A percentile compares a stretch with the other conserved stretches of the same genome.
These are phyloP conservation scores for Parasteatoda tepidariorum DNA, from an alignment of 1,140 invertebrate species.

Conservation along the genomic window DNA sequence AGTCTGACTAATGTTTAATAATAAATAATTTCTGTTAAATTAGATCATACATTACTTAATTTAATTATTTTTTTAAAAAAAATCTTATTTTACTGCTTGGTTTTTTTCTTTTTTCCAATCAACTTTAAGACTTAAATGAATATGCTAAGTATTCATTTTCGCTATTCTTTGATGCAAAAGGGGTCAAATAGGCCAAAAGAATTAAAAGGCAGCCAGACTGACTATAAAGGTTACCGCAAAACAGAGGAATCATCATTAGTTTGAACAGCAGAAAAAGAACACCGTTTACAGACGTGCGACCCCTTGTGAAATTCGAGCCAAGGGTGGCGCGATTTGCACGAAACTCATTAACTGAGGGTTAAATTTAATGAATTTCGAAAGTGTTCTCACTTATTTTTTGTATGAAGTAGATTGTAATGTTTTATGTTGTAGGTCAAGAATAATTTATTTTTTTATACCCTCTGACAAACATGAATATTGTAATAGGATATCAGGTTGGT, in stretches of 20 bases:
- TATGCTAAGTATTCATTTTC: slow-evolving; percentile 20
- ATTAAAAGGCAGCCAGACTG: slow-evolving; percentile 29
- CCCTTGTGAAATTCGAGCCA: slow-evolving; percentile 29
- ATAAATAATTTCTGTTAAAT: too few species aligned
- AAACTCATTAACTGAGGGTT: slow-evolving; percentile 50
- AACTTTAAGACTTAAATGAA: slow-evolving; percentile 15
- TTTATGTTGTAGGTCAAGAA: slow-evolving; percentile 13
- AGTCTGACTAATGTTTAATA: too few species aligned
- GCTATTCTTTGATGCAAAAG: not conserved
- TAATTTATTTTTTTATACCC: not conserved
- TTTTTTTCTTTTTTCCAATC: too few species aligned
- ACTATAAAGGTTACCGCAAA: slow-evolving; percentile 2
- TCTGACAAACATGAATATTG: not conserved
- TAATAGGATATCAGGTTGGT: not conserved
- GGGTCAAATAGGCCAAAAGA: slow-evolving; percentile 34
- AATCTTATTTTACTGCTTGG: too few species aligned
- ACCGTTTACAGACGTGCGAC: slow-evolving; percentile 17
- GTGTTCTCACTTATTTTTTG: not conserved
- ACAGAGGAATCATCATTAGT: slow-evolving; percentile 20
- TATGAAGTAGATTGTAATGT: slow-evolving; percentile 28
- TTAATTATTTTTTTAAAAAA: too few species aligned
- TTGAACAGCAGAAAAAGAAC: not conserved
- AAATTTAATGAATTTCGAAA: slow-evolving; percentile 51
- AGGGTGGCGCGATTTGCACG: slow-evolving; percentile 4
- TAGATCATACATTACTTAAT: too few species aligned